Percentiles rank a stretch among this genome's conserved stretches.
Evolutionary conservation across 2,888 invertebrate species (phyloP).

Genomic region (Coleophora flavipennella): DNA sequence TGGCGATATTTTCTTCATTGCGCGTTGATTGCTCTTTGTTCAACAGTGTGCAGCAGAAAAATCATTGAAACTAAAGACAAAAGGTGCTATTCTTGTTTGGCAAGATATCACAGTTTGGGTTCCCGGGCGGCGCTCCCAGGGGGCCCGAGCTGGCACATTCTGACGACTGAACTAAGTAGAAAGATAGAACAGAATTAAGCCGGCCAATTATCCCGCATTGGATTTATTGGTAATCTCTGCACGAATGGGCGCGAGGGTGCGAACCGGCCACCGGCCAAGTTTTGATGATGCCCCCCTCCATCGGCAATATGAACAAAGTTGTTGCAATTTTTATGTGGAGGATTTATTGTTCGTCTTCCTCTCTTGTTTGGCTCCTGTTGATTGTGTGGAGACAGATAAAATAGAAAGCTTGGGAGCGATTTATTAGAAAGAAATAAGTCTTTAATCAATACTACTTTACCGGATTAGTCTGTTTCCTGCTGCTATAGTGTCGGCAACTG

Average conservation of each 20-base stretch:
- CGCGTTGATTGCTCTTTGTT: conserved; percentile 34
- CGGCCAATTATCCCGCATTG: conserved; percentile 74
- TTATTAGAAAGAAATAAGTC: conserved; percentile 52
- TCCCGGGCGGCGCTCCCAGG: conserved; percentile 62
- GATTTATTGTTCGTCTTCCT: conserved; percentile 64
- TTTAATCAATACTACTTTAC: conserved; percentile 39
- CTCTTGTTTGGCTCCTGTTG: conserved; percentile 50
- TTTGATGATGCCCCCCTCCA: conserved; percentile 64
- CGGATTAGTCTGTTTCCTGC: conserved; percentile 27
- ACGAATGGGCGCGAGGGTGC: conserved; percentile 72
- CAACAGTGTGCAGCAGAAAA: conserved; percentile 32
- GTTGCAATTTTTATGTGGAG: conserved; percentile 70
- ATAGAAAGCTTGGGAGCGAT: conserved; percentile 40
- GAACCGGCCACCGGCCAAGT: conserved; percentile 64
- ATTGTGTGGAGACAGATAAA: conserved; percentile 62
- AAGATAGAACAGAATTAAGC: conserved; percentile 74
- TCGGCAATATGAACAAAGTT: conserved; percentile 71
- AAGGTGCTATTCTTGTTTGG: conserved; percentile 50
- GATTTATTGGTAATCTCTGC: conserved; percentile 74
- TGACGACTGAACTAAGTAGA: conserved; percentile 73
- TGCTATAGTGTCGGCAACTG: no score
- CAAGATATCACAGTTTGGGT: conserved; percentile 46
- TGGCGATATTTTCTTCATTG: conserved; percentile 52
- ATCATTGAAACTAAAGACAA: conserved; percentile 34
- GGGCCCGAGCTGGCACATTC: conserved; percentile 71